These are phyloP conservation scores for Cossypha caffra DNA, from an alignment of 2,797 vertebrate species.

Conservation along the genomic window DNA sequence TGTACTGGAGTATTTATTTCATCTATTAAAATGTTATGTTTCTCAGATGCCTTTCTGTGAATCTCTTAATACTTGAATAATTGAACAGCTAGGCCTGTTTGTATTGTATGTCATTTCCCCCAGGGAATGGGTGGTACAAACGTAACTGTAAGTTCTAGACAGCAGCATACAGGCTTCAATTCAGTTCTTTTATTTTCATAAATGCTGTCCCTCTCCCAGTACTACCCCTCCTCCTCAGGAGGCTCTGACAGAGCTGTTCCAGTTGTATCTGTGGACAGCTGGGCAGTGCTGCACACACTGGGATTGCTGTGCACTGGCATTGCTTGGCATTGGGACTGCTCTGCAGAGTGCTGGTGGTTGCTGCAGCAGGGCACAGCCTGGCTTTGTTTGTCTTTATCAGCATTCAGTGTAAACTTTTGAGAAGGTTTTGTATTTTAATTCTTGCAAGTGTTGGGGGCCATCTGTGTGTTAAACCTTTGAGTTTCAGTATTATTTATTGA, in stretches of 20 bases:
- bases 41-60: conserved; percentile 79
- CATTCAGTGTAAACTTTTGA: not conserved
- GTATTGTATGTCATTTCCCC: conserved; percentile 41
- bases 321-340: not conserved
- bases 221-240: not conserved
- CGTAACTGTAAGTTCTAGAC: conserved; percentile 10
- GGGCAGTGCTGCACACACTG: not conserved
- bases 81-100: conserved; percentile 12
- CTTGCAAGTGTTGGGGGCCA: not conserved
- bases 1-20: conserved; percentile 99
- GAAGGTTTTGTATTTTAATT: not conserved
- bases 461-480: not conserved
- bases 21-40: conserved; percentile 96
- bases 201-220: not conserved
- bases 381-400: not conserved
- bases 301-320: not conserved
- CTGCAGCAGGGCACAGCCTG: not conserved
- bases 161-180: conserved; percentile 29
- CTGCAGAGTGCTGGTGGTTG: not conserved
- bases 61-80: conserved; percentile 53
- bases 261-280: not conserved
- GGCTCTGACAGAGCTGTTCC: not conserved
- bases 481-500: not conserved
- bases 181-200: conserved; percentile 30
- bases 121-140: conserved; percentile 54